Conservation (phyloP, 2,888 invertebrate species). For the Parnassius mnemosyne region DNA sequence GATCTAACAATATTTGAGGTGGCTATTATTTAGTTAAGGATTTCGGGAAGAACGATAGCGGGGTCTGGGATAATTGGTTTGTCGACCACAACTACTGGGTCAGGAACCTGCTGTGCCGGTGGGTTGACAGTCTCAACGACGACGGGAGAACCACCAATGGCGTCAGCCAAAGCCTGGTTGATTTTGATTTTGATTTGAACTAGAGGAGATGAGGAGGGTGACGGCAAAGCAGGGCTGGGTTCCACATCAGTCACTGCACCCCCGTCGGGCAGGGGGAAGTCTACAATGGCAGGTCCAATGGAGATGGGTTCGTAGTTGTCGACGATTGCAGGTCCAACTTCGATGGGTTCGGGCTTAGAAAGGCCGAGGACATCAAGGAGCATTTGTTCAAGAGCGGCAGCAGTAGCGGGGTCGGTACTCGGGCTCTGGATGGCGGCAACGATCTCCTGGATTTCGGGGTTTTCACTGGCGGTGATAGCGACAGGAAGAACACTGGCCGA, state of each 20-base stretch:
- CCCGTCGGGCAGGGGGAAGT: slow-evolving; percentile 5
- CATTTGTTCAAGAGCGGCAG: slow-evolving; percentile 38
- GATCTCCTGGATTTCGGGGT: slow-evolving; percentile 39
- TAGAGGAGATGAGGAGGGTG: slow-evolving; percentile 30
- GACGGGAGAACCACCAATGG: slow-evolving; percentile 2
- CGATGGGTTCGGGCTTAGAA: slow-evolving; percentile 12
- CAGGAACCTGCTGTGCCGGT: slow-evolving; percentile 12
- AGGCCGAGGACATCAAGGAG: slow-evolving; percentile 35
- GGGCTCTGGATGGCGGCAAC: slow-evolving; percentile 41
- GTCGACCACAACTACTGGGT: slow-evolving; percentile 18
- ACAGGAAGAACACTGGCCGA: slow-evolving; percentile 29
- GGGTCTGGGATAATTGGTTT: slow-evolving; percentile 3
- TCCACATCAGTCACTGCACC: slow-evolving; percentile 7
- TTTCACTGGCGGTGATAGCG: slow-evolving; percentile 39
- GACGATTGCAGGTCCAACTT: slow-evolving; percentile 26
- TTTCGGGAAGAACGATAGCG: slow-evolving; percentile 17
- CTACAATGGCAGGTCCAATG: slow-evolving; percentile 29
- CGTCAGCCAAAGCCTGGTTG: slow-evolving; percentile 20
- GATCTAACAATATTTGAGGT: neutral
- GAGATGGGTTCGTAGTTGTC: slow-evolving; percentile 22
- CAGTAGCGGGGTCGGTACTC: slow-evolving; percentile 42
- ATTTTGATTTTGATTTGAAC: slow-evolving; percentile 38
- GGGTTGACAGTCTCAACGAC: neutral
- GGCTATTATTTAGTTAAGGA: slow-evolving; percentile 4
- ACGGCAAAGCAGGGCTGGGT: slow-evolving; percentile 24